Base-by-base conservation (phyloP, 2,797 vertebrate species). In the Nasua narica region DNA sequence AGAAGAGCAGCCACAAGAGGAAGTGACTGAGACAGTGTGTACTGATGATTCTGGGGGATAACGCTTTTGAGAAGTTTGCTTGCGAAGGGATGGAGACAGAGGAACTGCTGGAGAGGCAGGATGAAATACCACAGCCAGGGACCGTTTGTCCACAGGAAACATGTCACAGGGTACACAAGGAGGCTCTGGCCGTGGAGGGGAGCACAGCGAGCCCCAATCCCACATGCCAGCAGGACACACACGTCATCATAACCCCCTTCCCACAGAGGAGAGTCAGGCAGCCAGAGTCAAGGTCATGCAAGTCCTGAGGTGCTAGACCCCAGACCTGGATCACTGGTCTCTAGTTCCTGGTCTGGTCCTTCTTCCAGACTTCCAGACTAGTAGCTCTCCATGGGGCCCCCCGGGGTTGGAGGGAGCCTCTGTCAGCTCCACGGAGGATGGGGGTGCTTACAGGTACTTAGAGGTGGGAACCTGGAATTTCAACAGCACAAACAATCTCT, bases 101-200 rank as follows among this genome's bases (percentile, higher is more conserved):
- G 48, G 54, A 58, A 32, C 58, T 52, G 23, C 46, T 60, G 14
- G 21, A 88, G 65, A 69, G 60, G 60, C 0, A 90, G 82, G 7
- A 5, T 29, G 46, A 35, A 70, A 93, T 65, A 46, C 12, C 14
- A 74, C 13, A 77, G 15, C 0, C 0, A 76, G 76, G 25, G 46
- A 32, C 37, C 32, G 50, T 12, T 48, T 11, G 23, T 15, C 12
- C 6, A 13, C 23, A 21, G 90, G 27, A 19, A 35, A 11, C 5
- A 5, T 0, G 6, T 1, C 9, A 1, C 2, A 18, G 56, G 69
- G 43, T 1, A 4, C 81, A 84, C n/a, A 21, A 0, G 4, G 35
- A 35, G 43, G 25, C 54, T 15, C 78, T 14, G 32, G 15, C 23
- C 11, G 0, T 3, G 2, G 21, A 58, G 35, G 72, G 19, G n/a